phyloP scores from a whole-genome alignment of 2,888 invertebrate species.

The Zaprionus lineosus region DNA sequence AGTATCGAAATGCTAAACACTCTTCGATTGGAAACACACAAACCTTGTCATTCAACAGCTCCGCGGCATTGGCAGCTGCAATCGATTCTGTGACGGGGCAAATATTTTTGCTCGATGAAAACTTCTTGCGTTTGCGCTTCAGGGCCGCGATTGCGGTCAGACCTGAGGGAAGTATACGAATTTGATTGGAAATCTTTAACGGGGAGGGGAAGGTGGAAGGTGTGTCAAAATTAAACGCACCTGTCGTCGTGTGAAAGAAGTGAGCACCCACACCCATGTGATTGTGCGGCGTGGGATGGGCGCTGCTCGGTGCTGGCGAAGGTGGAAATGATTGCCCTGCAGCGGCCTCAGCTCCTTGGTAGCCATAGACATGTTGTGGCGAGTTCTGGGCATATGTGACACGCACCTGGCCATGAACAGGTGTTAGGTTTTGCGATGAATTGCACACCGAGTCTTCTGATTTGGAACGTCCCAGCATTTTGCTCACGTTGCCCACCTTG shows the following conservation, averaged over 20 bases:
- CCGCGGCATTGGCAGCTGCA: constrained; percentile 69
- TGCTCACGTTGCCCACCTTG: constrained; percentile 90
- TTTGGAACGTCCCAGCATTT: constrained; percentile 90
- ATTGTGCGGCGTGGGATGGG: constrained; percentile 20
- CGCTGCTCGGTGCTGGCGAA: constrained; percentile 4
- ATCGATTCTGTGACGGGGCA: constrained; percentile 84
- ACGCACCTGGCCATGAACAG: constrained; percentile 88
- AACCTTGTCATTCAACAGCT: constrained; percentile 79
- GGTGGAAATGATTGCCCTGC: constrained; percentile 1
- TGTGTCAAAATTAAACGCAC: constrained; percentile 41
- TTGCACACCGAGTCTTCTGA: constrained; percentile 92
- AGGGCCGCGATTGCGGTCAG: constrained; percentile 87
- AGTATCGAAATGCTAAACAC: too few species aligned
- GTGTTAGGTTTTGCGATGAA: constrained; percentile 85
- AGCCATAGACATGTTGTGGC: constrained; percentile 59
- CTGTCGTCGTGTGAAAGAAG: constrained; percentile 80
- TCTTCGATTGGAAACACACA: too few species aligned
- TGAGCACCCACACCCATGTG: constrained; percentile 69
- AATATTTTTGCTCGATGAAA: constrained; percentile 89
- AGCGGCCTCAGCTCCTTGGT: constrained; percentile 32
- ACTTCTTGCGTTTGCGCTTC: constrained; percentile 91
- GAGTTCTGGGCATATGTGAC: constrained; percentile 80
- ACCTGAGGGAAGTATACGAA: constrained; percentile 50
- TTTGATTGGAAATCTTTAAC: too few species aligned
- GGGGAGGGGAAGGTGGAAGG: not conserved